phyloP scores from a whole-genome alignment of 1,140 invertebrate species.

The Atta texana region DNA sequence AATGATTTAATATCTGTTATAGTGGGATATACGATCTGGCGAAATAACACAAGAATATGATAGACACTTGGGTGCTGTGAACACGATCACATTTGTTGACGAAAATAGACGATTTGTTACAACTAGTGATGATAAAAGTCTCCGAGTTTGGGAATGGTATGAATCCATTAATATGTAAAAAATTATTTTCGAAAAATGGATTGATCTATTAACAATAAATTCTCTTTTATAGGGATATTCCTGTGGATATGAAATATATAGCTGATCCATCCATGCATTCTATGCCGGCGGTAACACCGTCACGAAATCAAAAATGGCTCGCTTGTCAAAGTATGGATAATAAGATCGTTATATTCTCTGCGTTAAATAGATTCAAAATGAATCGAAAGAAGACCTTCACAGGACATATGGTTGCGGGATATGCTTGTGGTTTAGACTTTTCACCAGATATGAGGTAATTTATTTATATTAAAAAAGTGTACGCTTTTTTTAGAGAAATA shows the following conservation, averaged over 20 bases:
- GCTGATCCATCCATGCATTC: conserved; percentile 99
- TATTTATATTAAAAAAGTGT: neutral
- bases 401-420: conserved; percentile 99
- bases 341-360: conserved; percentile 99
- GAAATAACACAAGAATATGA: conserved; percentile 99
- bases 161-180: conserved; percentile 22
- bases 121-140: conserved; percentile 99
- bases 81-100: conserved; percentile 99
- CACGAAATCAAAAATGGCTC: conserved; percentile 99
- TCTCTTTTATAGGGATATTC: conserved; percentile 93
- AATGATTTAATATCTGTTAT: conserved; percentile 76
- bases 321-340: conserved; percentile 99
- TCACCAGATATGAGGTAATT: conserved; percentile 98
- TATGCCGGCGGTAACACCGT: conserved; percentile 97
- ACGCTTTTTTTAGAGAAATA: neutral
- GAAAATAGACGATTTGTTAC: conserved; percentile 99
- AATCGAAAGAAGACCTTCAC: conserved; percentile 99
- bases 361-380: conserved; percentile 98
- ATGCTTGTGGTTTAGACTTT: conserved; percentile 98
- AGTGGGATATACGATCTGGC: conserved; percentile 98
- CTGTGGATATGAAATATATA: conserved; percentile 99
- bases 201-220: neutral
- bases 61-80: conserved; percentile 98
- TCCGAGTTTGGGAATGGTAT: conserved; percentile 99
- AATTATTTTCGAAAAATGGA: neutral